Conservation (phyloP, 2,888 invertebrate genomes). For the Epinotia nisella region DNA sequence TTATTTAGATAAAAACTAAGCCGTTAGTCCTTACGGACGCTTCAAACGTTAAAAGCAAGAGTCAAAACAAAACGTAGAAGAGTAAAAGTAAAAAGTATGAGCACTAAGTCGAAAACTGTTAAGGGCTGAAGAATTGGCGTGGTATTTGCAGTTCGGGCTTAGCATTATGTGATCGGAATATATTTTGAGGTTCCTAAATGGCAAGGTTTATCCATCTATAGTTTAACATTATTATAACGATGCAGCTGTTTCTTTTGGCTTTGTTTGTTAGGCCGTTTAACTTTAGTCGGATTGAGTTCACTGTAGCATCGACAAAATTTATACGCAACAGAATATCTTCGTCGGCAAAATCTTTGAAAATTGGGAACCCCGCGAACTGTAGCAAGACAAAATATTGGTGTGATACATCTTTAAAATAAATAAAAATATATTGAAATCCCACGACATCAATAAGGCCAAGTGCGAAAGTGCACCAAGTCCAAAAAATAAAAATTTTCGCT, state of each 20-base stretch:
- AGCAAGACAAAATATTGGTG: background rate
- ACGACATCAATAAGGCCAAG: conserved; percentile 47
- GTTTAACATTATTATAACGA: background rate
- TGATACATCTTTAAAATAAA: background rate
- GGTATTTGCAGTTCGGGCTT: conserved; percentile 34
- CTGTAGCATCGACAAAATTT: background rate
- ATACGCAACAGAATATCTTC: background rate
- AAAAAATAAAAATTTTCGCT: conserved; percentile 77
- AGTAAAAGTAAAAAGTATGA: conserved; percentile 40
- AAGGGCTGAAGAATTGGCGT: conserved; percentile 43
- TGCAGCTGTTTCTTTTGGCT: conserved; percentile 1
- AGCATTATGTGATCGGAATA: conserved; percentile 40
- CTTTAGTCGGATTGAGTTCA: conserved; percentile 2
- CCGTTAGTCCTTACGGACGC: conserved; percentile 66
- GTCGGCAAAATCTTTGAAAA: background rate
- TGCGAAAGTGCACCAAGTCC: conserved; percentile 67
- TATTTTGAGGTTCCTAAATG: conserved; percentile 30
- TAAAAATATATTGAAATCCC: conserved; percentile 24
- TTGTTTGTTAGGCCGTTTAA: background rate
- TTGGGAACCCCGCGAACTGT: background rate
- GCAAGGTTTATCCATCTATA: conserved; percentile 18
- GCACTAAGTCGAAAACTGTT: conserved; percentile 39
- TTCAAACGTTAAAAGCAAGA: conserved; percentile 46
- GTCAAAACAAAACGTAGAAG: conserved; percentile 26
- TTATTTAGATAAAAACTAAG: conserved; percentile 63